Base-by-base conservation (phyloP, 2,888 invertebrate genomes). In the Aporophyla nigra region DNA sequence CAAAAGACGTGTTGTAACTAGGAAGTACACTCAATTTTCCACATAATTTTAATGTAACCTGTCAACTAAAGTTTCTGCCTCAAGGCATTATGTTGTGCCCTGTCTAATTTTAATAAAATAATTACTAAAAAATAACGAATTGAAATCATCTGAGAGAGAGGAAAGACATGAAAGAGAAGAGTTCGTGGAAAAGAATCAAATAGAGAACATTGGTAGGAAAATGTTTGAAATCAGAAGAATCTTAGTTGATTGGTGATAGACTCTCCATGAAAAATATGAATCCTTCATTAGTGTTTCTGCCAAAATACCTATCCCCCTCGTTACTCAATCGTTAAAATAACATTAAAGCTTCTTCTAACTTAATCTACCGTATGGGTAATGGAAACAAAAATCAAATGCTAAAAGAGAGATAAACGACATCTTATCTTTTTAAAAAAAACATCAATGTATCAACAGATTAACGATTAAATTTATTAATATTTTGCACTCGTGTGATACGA, bases 361-460 rank as follows among this genome's bases (percentile, higher is more conserved):
- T 49, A 33, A 49, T 3, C 0, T 40, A 7, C 54, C 53, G 40
- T 3, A 4, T 7, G 9, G 6, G 6, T 24, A 46, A 40, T 53
- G 58, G 33, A 65, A 59, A 72, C 33, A 24, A 53, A 78, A 78
- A 2, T 2, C 21, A 27, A 61, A 16, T 21, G 9, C n/a, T 54
- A 76, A 59, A 33, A n/a, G 5, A 59, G 49, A 75, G 69, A 70
- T 76, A 54, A 76, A 53, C 16, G 12, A 54, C 9, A 19, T 46
- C 43, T 12, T 62, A 56, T 77, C 70, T 40, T 33, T 5, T 33
- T 5, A 16, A n/a, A n/a, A 51, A 76, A 62, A 70, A 67, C 62
- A n/a, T 43, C 2, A 0, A 3, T n/a, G 24, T 46, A 71, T 71
- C 58, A 51, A 33, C 10, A 72, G 78, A 78, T 78, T 61, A 74